phyloP scores from a whole-genome alignment of 2,888 invertebrate genomes.

The Nephrotoma guestfalica region DNA sequence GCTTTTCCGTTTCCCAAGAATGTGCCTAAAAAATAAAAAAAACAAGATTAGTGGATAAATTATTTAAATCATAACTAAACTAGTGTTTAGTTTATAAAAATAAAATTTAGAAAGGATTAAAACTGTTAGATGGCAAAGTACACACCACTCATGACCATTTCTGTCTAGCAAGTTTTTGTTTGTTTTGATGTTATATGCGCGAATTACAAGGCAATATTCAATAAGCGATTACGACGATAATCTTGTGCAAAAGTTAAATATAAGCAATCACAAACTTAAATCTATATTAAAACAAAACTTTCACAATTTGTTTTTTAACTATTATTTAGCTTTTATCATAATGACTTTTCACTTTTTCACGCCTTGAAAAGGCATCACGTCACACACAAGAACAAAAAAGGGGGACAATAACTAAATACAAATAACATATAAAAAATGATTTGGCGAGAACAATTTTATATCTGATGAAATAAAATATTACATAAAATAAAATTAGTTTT shows the following conservation, averaged over 20 bases:
- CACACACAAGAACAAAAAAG: not conserved
- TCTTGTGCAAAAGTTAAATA: not conserved
- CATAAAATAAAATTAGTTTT: not conserved
- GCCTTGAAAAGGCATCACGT: not conserved
- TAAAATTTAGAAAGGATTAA: not conserved
- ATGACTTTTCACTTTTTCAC: not conserved
- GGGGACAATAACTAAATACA: too few species aligned
- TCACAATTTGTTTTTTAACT: not conserved
- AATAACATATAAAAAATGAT: too few species aligned
- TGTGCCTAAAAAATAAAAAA: not conserved
- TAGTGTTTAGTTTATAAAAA: not conserved
- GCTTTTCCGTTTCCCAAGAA: conserved; percentile 8
- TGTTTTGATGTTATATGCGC: not conserved
- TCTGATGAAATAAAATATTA: too few species aligned
- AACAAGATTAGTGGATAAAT: not conserved
- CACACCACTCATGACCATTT: not conserved
- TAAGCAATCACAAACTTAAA: not conserved
- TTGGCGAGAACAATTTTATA: too few species aligned
- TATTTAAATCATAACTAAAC: not conserved
- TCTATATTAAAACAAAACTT: not conserved
- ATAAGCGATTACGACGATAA: not conserved
- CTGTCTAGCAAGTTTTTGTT: not conserved
- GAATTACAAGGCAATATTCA: not conserved
- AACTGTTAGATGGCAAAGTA: not conserved
- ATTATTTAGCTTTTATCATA: not conserved